Percentiles rank a stretch among this genome's conserved stretches.
phyloP scores from a whole-genome alignment of 92 coral and sea anemone species.

The Phenganax subtilis region DNA sequence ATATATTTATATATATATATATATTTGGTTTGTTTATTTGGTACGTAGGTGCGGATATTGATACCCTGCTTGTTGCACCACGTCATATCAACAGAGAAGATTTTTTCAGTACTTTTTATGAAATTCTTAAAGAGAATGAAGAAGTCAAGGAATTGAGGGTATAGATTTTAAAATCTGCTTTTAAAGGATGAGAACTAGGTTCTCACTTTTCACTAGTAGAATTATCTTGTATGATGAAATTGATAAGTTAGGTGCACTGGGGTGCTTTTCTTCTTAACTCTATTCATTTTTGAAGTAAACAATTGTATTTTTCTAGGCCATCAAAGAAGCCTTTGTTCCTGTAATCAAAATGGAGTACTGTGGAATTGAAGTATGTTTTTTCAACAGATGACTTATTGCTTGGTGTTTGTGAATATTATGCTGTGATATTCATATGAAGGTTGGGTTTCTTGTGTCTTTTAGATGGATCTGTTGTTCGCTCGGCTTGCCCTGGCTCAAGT shows the following conservation, averaged over 20 bases:
- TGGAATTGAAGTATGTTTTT: constrained; percentile 71
- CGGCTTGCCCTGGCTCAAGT: constrained; percentile 87
- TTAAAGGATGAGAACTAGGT: not conserved
- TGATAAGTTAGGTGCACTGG: not conserved
- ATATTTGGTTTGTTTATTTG: no score
- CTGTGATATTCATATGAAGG: not conserved
- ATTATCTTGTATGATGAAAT: not conserved
- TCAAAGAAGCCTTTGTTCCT: constrained; percentile 96
- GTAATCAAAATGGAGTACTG: constrained; percentile 89
- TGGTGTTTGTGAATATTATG: not conserved
- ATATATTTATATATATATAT: no score
- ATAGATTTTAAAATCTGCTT: not conserved
- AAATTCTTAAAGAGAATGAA: constrained; percentile 72
- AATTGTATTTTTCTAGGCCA: constrained; percentile 54
- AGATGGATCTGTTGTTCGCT: constrained; percentile 93
- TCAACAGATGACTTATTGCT: not conserved
- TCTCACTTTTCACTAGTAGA: not conserved
- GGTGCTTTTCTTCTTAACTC: not conserved
- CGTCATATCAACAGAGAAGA: constrained; percentile 84
- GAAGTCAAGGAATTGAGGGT: constrained; percentile 96
- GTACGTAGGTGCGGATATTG: constrained; percentile 84
- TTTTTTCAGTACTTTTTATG: constrained; percentile 84
- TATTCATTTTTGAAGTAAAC: not conserved
- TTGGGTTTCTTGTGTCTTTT: not conserved
- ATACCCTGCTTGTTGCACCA: constrained; percentile 87